phyloP scores from a whole-genome alignment of 2,113 vertebrate species.

The Hemibagrus wyckioides region DNA sequence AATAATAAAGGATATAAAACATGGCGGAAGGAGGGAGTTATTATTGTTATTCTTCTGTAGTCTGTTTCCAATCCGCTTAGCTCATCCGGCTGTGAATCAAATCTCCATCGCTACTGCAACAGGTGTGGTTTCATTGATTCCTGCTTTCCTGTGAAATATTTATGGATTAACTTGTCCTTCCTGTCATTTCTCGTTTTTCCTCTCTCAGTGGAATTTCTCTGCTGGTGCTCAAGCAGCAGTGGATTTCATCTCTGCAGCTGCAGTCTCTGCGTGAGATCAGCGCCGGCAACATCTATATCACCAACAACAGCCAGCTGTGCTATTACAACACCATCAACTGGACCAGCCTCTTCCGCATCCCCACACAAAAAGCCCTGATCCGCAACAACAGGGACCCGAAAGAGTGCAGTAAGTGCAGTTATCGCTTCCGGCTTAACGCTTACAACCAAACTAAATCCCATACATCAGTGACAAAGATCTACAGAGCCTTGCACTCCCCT shows the following conservation, averaged over 20 bases:
- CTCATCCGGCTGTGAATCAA: not conserved
- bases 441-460: not conserved
- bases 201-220: slow-evolving; percentile 88
- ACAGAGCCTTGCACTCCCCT: not conserved
- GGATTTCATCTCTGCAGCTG: slow-evolving; percentile 90
- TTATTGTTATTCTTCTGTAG: not conserved
- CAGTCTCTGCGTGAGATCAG: slow-evolving; percentile 95
- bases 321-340: slow-evolving; percentile 97
- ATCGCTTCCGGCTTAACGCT: too few relatives aligned
- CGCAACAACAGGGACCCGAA: slow-evolving; percentile 87
- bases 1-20: not conserved
- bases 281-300: slow-evolving; percentile 94
- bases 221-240: slow-evolving; percentile 94
- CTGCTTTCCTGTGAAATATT: not conserved
- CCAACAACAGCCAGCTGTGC: slow-evolving; percentile 93
- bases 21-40: not conserved
- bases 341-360: slow-evolving; percentile 87
- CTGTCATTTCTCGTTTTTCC: not conserved
- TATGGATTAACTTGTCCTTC: not conserved
- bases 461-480: not conserved
- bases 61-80: not conserved
- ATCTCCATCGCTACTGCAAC: not conserved
- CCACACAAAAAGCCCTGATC: slow-evolving; percentile 86
- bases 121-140: not conserved
- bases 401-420: slow-evolving; percentile 87